phyloP scores from a whole-genome alignment of 2,888 invertebrate genomes.

The Rhamphomyia laevipes region DNA sequence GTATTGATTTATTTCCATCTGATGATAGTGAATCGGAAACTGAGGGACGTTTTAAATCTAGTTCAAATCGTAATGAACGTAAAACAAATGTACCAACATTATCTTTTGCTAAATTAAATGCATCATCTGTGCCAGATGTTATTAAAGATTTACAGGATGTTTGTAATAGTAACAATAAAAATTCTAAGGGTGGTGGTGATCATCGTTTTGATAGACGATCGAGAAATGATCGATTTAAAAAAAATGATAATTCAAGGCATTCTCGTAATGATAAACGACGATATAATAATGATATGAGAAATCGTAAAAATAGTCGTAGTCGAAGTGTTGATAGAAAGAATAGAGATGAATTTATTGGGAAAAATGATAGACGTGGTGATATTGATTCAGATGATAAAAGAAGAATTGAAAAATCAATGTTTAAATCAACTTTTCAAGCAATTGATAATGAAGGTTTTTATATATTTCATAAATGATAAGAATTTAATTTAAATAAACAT shows the following conservation, averaged over 20 bases:
- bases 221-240: slow-evolving; percentile 4
- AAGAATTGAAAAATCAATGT: slow-evolving; percentile 10
- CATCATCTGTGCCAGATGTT: slow-evolving; percentile 8
- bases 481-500: neutral
- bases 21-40: slow-evolving; percentile 21
- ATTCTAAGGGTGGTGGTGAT: slow-evolving; percentile 3
- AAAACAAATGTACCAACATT: slow-evolving; percentile 11
- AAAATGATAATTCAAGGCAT: slow-evolving; percentile 2
- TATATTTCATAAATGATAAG: neutral
- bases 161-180: neutral
- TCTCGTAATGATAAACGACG: slow-evolving; percentile 3
- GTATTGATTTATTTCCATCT: slow-evolving; percentile 18
- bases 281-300: slow-evolving; percentile 2
- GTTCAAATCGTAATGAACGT: slow-evolving; percentile 12
- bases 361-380: slow-evolving; percentile 3
- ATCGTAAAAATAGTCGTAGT: slow-evolving; percentile 2
- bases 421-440: slow-evolving; percentile 18
- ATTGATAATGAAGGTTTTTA: slow-evolving; percentile 15
- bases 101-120: slow-evolving; percentile 16
- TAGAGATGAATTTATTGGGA: slow-evolving; percentile 1
- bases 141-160: slow-evolving; percentile 15
- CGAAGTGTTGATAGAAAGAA: slow-evolving; percentile 1
- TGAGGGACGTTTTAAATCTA: slow-evolving; percentile 19
- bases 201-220: slow-evolving; percentile 5
- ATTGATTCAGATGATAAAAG: slow-evolving; percentile 7